phyloP scores from a whole-genome alignment of 2,797 vertebrate genomes.

The Echiichthys vipera region DNA sequence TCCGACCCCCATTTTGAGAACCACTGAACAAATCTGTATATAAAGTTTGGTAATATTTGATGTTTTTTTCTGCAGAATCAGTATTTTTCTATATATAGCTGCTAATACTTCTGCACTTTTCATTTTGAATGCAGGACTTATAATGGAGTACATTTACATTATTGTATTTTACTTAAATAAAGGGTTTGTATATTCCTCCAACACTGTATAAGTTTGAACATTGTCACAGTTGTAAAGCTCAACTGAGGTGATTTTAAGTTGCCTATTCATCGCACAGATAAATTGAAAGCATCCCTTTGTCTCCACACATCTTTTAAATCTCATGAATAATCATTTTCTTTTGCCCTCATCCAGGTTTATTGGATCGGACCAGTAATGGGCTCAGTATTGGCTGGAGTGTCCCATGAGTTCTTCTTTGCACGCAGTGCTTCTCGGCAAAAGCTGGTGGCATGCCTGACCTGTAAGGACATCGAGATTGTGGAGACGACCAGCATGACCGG shows the following conservation, averaged over 20 bases:
- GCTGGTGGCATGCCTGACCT: constrained; percentile 86
- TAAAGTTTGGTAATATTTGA: too few relatives aligned
- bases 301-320: neutral
- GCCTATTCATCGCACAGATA: neutral
- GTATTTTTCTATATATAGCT: too few relatives aligned
- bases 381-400: constrained; percentile 83
- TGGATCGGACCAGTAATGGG: constrained; percentile 88
- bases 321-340: neutral
- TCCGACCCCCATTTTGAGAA: too few relatives aligned
- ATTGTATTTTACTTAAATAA: neutral
- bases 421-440: constrained; percentile 86
- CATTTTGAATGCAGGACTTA: neutral
- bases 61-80: too few relatives aligned
- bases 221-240: neutral
- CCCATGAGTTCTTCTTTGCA: constrained; percentile 88
- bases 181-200: neutral
- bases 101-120: neutral
- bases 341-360: constrained; percentile 80
- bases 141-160: neutral
- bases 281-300: neutral
- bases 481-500: constrained; percentile 85
- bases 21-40: too few relatives aligned
- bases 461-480: constrained; percentile 87
- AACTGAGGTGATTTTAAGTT: neutral
- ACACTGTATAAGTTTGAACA: neutral